A percentile compares a stretch with the other conserved stretches of the same genome.
phyloP scores from a whole-genome alignment of 1,140 invertebrate genomes.

The Andrena cerasifolii region DNA sequence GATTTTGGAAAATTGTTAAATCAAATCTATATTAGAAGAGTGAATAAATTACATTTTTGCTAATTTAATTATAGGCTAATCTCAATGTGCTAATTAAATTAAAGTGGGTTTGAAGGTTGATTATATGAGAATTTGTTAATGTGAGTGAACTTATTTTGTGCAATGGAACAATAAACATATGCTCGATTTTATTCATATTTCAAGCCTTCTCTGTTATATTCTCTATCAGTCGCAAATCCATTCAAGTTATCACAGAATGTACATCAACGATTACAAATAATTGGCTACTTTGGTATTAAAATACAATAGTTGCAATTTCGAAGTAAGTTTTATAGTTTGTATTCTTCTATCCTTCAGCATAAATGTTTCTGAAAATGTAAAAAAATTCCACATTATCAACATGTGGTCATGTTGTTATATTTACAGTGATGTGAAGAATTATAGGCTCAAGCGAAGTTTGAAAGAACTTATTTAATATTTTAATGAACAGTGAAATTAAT shows the following conservation, averaged over 20 bases:
- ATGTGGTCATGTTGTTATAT: too few relatives aligned
- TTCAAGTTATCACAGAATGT: neutral
- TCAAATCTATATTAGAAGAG: neutral
- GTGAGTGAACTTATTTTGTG: neutral
- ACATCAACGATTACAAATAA: neutral
- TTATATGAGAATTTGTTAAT: neutral
- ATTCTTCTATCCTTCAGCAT: too few relatives aligned
- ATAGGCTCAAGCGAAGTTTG: too few relatives aligned
- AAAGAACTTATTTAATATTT: too few relatives aligned
- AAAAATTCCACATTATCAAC: too few relatives aligned
- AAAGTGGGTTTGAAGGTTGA: neutral
- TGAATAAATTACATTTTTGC: neutral
- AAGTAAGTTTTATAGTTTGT: neutral
- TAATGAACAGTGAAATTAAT: too few relatives aligned
- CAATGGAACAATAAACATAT: neutral
- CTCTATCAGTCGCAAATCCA: neutral
- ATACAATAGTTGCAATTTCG: neutral
- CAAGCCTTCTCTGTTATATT: neutral
- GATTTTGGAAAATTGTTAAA: neutral
- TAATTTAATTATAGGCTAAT: neutral
- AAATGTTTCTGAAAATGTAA: too few relatives aligned
- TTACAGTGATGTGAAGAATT: too few relatives aligned
- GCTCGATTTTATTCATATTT: neutral
- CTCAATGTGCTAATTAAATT: neutral
- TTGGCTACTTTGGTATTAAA: neutral